A percentile compares a stretch with the other conserved stretches of the same genome.
Evolutionary conservation across 2,888 invertebrate genomes (phyloP).

Genomic region (Chrysina gloriosa): DNA sequence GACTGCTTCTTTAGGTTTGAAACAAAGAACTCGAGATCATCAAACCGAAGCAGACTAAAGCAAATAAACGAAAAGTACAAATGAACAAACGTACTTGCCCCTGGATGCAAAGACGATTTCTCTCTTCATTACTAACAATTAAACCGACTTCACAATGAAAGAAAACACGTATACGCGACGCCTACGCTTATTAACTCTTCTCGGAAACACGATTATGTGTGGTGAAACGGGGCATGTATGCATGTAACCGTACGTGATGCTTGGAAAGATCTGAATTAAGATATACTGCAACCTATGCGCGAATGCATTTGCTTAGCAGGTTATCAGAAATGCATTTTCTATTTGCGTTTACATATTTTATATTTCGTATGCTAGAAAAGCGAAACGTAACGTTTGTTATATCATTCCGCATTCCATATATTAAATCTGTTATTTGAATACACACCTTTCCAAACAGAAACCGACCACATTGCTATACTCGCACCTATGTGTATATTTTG

Average conservation of each 20-base stretch:
- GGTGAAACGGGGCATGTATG: background rate
- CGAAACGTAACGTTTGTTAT: too few species aligned
- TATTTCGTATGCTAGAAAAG: background rate
- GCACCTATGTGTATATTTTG: too few species aligned
- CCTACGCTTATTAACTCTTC: conserved; percentile 14
- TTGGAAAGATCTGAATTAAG: conserved; percentile 1
- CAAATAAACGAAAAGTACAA: background rate
- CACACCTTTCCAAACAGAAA: too few species aligned
- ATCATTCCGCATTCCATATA: too few species aligned
- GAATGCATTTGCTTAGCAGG: background rate
- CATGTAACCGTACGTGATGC: background rate
- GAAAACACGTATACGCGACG: background rate
- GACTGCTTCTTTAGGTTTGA: background rate
- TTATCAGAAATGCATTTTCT: background rate
- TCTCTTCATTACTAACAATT: conserved; percentile 12
- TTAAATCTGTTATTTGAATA: too few species aligned
- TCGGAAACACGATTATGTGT: background rate
- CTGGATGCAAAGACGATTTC: background rate
- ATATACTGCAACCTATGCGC: background rate
- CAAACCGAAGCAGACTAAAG: background rate
- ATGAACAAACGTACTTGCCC: background rate
- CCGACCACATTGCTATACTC: too few species aligned
- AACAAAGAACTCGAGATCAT: background rate
- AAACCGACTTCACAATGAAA: conserved; percentile 4
- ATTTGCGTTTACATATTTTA: background rate